phyloP scores from a whole-genome alignment of 2,797 vertebrate genomes.

The Anguilla megastoma region DNA sequence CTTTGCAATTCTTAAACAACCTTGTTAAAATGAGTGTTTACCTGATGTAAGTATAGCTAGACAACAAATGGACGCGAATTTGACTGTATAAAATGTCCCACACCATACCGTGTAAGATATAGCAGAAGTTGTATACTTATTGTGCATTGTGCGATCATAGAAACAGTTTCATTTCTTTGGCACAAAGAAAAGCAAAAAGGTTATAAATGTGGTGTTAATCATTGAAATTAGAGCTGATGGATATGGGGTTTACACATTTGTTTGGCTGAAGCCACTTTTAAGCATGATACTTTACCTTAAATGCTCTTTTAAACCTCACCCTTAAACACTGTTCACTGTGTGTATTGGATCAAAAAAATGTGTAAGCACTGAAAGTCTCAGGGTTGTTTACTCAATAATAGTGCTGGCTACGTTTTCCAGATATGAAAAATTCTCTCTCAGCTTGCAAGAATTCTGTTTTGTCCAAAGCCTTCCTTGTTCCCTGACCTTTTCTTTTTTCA shows the following conservation, averaged over 20 bases:
- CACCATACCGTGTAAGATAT: slow-evolving; percentile 3
- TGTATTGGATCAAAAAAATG: neutral
- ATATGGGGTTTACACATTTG: neutral
- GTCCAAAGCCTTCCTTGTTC: neutral
- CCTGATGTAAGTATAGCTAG: slow-evolving; percentile 30
- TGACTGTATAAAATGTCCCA: neutral
- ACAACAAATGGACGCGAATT: slow-evolving; percentile 28
- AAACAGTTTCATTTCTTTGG: neutral
- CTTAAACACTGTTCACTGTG: neutral
- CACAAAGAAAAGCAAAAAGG: neutral
- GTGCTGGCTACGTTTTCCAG: neutral
- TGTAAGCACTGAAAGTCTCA: neutral
- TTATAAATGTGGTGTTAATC: neutral
- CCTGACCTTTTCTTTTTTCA: slow-evolving; percentile 15
- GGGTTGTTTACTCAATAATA: neutral
- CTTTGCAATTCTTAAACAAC: slow-evolving; percentile 37
- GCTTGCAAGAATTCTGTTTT: slow-evolving; percentile 11
- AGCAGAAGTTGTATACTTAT: neutral
- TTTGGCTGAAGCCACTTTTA: neutral
- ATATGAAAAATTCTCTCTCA: slow-evolving; percentile 25
- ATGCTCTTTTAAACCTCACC: neutral
- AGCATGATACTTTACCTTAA: neutral
- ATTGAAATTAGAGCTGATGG: neutral
- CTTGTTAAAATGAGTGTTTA: slow-evolving; percentile 30
- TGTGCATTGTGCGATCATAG: neutral